Base-by-base conservation (phyloP, 2,113 vertebrate genomes). In the Apaloderma vittatum region DNA sequence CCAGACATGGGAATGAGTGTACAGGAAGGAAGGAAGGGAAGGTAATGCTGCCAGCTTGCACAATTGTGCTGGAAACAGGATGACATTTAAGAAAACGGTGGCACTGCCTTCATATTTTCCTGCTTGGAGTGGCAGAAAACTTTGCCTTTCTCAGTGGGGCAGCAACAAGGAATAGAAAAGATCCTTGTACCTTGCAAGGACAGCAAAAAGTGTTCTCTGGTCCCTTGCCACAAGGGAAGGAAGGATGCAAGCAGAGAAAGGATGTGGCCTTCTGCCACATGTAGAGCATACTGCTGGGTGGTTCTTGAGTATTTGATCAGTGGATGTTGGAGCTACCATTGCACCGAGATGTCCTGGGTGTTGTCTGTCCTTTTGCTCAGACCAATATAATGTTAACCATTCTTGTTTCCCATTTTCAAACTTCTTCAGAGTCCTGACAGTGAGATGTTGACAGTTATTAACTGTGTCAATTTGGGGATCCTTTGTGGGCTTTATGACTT, bases 11-110 rank as follows among this genome's bases (percentile, higher is more conserved):
- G 65, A 96, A 94, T 86, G 72, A 92, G 75, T 48, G 34, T 86
- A 79, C 91, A 94, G 94, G 95, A 96, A 97, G 96, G 94, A 97
- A 97, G 93, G 92, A 97, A 96, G 79, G 75, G 86, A 84, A 93
- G 85, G 90, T 59, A 70, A 74, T 77, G 37, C 52, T 95, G 92
- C 92, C 86, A 97, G 61, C 86, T 95, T 97, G 88, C 86, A 94
- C 90, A 86, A 71, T 92, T 92, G 72, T 72, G 52, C 72, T 90
- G 75, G 85, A 93, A 97, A 93, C 83, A 90, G 90, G 88, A 94
- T 18, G 23, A 88, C 59, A 71, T 86, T 95, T 93, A 93, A 95
- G 59, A 83, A 95, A 93, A 77, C 43, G 2, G 2, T 91, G 92
- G 72, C 88, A 90, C 88, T 96, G 65, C 68, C 23, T 86, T 92